Base-by-base conservation (phyloP, 1,140 invertebrate species). In the Microplitis demolitor region DNA sequence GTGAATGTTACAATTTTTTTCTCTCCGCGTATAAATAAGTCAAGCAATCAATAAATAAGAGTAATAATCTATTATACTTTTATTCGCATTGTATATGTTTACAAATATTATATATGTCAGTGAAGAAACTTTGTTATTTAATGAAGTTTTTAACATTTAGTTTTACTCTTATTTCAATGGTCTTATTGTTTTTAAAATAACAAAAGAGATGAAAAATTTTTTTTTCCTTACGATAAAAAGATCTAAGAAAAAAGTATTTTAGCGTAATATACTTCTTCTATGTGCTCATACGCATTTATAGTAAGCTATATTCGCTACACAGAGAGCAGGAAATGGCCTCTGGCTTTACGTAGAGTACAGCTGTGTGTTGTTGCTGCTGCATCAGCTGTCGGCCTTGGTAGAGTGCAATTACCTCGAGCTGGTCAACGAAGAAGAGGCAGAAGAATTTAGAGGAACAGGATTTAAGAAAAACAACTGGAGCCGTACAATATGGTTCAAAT, bases 311-410 rank as follows among this genome's bases (percentile, higher is more conserved):
- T 63, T 56, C 62, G 53, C 62, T 50, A 71, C 24, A 71, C 61
- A 71, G 53, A 60, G 69, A 71, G 61, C 37, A 66, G 72, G 62
- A 69, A 70, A 74, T 72, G 67, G 66, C 53, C 69, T 71, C 33
- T 45, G 39, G 50, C 61, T 66, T 45, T 63, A 60, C 61, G 66
- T 6, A 39, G 67, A 74, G 66, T 80, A 82, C 81, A 83, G 81
- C 82, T 81, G 81, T 82, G 81, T 77, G 73, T 64, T 69, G 77
- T 71, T 80, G 79, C 78, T 81, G 79, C 83, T 82, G 84, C 84
- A 87, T 87, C 85, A 87, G 85, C 85, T 86, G 85, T 85, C 84
- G 85, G 81, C 85, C 84, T 87, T 87, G 85, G 85, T 83, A 85
- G 84, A 84, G 84, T 85, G 83, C 84, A 85, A 86, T 87, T 87